These are phyloP conservation scores for Fregata magnificens DNA, from an alignment of 2,113 vertebrate genomes.

Conservation along the genomic window DNA sequence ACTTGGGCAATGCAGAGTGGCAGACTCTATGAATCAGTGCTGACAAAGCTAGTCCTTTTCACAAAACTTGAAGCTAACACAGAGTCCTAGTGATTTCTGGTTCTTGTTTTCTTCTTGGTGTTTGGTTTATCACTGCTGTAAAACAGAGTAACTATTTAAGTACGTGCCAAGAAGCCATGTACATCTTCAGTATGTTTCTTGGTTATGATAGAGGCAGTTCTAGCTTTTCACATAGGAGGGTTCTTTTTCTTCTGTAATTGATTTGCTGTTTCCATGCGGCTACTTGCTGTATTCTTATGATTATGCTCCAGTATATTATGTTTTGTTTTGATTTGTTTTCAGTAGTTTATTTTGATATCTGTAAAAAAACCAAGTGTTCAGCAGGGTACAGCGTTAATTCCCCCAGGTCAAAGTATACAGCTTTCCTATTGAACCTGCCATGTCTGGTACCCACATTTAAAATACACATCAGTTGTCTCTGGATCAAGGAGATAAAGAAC, in stretches of 20 bases:
- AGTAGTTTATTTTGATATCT: background rate
- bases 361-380: background rate
- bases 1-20: background rate
- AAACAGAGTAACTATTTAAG: background rate
- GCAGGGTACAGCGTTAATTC: background rate
- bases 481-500: background rate
- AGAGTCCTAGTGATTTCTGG: background rate
- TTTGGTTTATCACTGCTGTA: background rate
- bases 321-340: background rate
- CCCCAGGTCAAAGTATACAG: no score
- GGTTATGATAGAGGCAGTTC: background rate
- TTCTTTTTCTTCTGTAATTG: background rate
- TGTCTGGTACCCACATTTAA: background rate
- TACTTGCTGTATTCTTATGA: background rate
- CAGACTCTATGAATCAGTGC: rapidly evolving
- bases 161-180: background rate
- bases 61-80: background rate
- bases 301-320: background rate
- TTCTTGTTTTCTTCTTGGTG: background rate
- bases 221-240: background rate
- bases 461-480: background rate
- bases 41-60: background rate
- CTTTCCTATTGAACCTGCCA: background rate
- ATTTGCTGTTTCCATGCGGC: background rate
- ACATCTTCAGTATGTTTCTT: background rate